Base-by-base conservation (phyloP, 1,140 invertebrate species). In the Aphelinus certus region DNA sequence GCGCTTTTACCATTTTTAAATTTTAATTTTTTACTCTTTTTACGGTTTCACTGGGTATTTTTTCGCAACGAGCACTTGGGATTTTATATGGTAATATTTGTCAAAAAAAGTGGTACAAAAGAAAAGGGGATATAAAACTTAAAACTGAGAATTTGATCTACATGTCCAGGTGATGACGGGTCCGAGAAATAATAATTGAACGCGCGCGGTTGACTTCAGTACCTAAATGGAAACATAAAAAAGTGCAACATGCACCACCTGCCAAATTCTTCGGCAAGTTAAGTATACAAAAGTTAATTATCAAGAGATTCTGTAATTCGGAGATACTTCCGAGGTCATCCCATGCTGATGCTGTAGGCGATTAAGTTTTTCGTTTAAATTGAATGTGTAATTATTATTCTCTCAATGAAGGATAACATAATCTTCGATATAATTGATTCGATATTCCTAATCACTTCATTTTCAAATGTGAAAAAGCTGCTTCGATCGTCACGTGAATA, bases 211-310 rank as follows among this genome's bases (percentile, higher is more conserved):
- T 61, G 26, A 73, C 3, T 47, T 57, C 42, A 58, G 61, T 66
- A 43, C 48, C 74, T 67, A 71, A 26, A 26, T 76, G 68, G 74
- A 67, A 76, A 76, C 74, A 46, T 53, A 71, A 75, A 75, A 69
- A 60, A 68, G 56, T 69, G 65, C 55, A 74, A 74, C 47, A 47
- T 67, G 57, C n/a, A 26, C 26, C 26, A 26, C 26, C 26, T 26
- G 26, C 26, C 26, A 26, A 26, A 26, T 26, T 26, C 26, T 26
- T 26, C 26, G 26, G 26, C 26, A 26, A 26, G 26, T 26, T 26
- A 26, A 26, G 26, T 26, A 26, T 26, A 26, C 26, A 26, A 26
- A 26, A 26, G 26, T 26, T 26, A 26, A 26, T 26, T 26, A 26
- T 26, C 26, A 26, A 26, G 26, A 26, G 26, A 26, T 26, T 26